Conservation (phyloP, 2,888 invertebrate species). For the Chaetogeoica ovagalla region DNA sequence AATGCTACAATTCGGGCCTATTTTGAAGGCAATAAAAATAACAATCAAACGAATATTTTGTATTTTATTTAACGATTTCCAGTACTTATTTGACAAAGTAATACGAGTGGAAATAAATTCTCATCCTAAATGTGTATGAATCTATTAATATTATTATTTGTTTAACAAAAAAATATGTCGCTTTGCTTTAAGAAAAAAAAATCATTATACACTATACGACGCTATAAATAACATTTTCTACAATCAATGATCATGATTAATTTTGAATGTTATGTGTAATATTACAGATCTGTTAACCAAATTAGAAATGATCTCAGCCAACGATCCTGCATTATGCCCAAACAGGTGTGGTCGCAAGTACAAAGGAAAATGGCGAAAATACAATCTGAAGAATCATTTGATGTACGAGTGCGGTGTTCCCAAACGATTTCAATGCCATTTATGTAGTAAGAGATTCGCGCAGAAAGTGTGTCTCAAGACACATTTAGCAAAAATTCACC, state of each 20-base stretch:
- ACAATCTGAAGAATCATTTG: constrained; percentile 51
- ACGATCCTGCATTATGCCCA: constrained; percentile 39
- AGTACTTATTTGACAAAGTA: no score
- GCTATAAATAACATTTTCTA: neutral
- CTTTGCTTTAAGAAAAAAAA: constrained; percentile 2
- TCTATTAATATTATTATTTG: no score
- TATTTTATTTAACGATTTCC: no score
- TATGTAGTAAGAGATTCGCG: constrained; percentile 39
- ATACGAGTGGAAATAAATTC: neutral
- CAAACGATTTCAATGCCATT: constrained; percentile 43
- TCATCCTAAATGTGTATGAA: no score
- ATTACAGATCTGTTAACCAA: constrained; percentile 6
- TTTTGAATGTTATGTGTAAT: neutral
- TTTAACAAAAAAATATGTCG: neutral
- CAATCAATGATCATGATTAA: neutral
- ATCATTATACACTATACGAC: neutral
- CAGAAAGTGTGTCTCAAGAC: constrained; percentile 51
- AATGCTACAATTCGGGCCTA: no score
- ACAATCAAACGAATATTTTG: no score
- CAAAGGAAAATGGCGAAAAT: constrained; percentile 40
- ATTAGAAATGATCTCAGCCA: neutral
- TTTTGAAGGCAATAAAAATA: no score
- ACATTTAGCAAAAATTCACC: constrained; percentile 42
- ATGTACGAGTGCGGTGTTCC: constrained; percentile 52
- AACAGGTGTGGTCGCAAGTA: constrained; percentile 53